A percentile compares a stretch with the other conserved stretches of the same genome.
phyloP scores from a whole-genome alignment of 2,888 invertebrate genomes.

The Himalopsyche tibetana region DNA sequence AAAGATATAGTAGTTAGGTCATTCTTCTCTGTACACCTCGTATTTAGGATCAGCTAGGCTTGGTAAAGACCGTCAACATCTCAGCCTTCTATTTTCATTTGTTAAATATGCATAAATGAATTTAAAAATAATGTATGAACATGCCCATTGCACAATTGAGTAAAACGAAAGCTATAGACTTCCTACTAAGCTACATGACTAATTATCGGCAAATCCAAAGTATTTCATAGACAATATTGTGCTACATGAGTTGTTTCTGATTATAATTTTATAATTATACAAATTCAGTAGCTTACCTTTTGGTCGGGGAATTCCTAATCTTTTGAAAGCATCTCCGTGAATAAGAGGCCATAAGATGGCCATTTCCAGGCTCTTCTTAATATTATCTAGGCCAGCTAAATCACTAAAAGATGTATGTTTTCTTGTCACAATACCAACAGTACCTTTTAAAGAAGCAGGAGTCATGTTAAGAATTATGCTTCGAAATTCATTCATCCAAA shows the following conservation, averaged over 20 bases:
- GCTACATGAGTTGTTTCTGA: not conserved
- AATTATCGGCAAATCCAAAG: not conserved
- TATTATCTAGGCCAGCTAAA: constrained; percentile 77
- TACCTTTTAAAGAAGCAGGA: constrained; percentile 73
- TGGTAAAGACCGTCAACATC: too few species aligned
- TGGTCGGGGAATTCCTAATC: constrained; percentile 77
- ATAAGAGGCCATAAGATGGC: constrained; percentile 78
- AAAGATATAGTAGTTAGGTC: too few species aligned
- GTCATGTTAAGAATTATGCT: constrained; percentile 69
- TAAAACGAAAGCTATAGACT: too few species aligned
- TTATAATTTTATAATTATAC: not conserved
- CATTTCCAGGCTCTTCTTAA: constrained; percentile 75
- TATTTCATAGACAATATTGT: constrained; percentile 25
- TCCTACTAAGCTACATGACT: too few species aligned
- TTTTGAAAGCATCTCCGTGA: constrained; percentile 75
- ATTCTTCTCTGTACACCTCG: too few species aligned
- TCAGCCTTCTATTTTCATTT: too few species aligned
- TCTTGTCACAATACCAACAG: constrained; percentile 71
- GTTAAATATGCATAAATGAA: too few species aligned
- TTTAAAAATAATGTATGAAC: too few species aligned
- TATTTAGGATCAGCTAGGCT: too few species aligned
- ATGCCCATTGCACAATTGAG: too few species aligned
- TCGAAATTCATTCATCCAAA: constrained; percentile 61
- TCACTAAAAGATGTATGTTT: constrained; percentile 72
- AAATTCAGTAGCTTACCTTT: constrained; percentile 70